Evolutionary conservation across 2,797 vertebrate genomes (phyloP).

Genomic region (Bradypodion ventrale): DNA sequence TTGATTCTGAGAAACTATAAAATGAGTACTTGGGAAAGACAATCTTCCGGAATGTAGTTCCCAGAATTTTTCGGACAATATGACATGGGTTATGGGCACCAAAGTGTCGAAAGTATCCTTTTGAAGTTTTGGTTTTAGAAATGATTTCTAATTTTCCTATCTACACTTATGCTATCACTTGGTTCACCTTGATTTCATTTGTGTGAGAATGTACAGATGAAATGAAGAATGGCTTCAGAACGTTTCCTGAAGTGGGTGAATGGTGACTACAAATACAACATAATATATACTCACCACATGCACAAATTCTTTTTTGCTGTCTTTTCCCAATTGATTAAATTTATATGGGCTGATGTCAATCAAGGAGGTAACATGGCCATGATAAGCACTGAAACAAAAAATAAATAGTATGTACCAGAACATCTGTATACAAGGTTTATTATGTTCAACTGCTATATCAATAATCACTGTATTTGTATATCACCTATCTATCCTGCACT

Average conservation of each 20-base stretch:
- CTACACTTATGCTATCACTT: too few relatives aligned
- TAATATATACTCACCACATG: conserved; percentile 89
- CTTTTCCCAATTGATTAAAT: conserved; percentile 85
- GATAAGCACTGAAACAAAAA: conserved; percentile 86
- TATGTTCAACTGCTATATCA: background rate
- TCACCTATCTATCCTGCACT: background rate
- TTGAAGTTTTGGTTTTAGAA: background rate
- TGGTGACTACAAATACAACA: background rate
- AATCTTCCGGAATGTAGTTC: background rate
- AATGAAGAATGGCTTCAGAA: background rate
- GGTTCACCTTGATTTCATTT: background rate
- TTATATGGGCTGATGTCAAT: conserved; percentile 99
- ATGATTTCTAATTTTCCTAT: background rate
- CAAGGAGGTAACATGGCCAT: conserved; percentile 94
- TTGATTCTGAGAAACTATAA: background rate
- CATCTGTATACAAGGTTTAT: background rate
- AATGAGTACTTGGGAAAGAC: too few relatives aligned
- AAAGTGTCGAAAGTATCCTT: background rate
- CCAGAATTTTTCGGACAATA: background rate
- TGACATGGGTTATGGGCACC: too few relatives aligned
- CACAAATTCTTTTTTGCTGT: conserved; percentile 84
- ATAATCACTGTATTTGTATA: background rate
- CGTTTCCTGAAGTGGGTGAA: background rate
- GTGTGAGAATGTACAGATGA: background rate
- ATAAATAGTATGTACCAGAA: conserved; percentile 35